Base-by-base conservation (phyloP, 2,888 invertebrate genomes). In the Entomobrya proxima region DNA sequence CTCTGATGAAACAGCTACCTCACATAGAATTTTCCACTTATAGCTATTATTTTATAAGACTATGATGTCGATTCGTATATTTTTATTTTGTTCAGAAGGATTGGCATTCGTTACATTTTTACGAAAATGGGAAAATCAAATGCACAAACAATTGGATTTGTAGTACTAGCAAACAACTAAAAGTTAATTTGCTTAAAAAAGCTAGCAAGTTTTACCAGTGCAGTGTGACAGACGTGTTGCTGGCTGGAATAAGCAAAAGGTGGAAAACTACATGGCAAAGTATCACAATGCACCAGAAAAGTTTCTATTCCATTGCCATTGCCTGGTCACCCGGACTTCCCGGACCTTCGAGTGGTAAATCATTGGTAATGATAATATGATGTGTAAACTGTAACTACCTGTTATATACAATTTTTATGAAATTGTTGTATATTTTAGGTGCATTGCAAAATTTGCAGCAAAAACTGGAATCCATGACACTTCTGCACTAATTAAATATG, bases 271-370 rank as follows among this genome's bases (percentile, higher is more conserved):
- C 30, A 50, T 67, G 32, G n/a, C 0, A 15, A 79, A 79, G 27
- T 79, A 79, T 40, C 69, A 69, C 32, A 27, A 27, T 0, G 5
- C 30, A 2, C 61, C 61, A 27, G 11, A 52, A 2, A 21, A 15
- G 9, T 27, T 52, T 24, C 52, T 6, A 15, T 9, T 6, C 64
- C 79, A 18, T 2, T 79, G 15, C 79, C 79, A 11, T 3, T 79
- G 7, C 79, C 79, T 50, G 21, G 13, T 24, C 79, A 79, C 55
- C 79, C 79, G 1, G n/a, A n/a, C n/a, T n/a, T n/a, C n/a, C n/a
- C n/a, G n/a, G 44, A 69, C 18, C n/a, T 69, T 35, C 47, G 37
- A 13, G 37, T 79, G 11, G 69, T 79, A 3, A 79, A 79, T 69
- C 55, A 69, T n/a, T 79, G 64, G 77, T 52, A 52, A 13, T 15